phyloP scores from a whole-genome alignment of 2,797 vertebrate species.

The Macropodus opercularis region DNA sequence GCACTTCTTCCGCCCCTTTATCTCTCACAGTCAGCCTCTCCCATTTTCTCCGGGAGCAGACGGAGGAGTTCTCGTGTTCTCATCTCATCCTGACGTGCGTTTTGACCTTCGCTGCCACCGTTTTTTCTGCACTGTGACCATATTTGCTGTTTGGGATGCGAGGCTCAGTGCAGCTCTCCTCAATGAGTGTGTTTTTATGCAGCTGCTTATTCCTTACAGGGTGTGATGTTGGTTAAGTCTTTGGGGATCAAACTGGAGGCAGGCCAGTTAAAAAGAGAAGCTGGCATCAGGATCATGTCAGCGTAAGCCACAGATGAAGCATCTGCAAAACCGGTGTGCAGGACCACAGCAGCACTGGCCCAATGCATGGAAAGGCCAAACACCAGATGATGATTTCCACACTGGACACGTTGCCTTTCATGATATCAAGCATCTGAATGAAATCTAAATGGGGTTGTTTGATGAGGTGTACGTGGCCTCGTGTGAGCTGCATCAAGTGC shows the following conservation, averaged over 20 bases:
- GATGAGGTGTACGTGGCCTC: slow-evolving; percentile 21
- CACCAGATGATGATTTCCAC: background rate
- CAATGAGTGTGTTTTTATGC: slow-evolving; percentile 28
- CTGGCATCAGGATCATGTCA: slow-evolving; percentile 60
- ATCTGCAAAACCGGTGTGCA: too few relatives aligned
- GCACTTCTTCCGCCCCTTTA: slow-evolving; percentile 48
- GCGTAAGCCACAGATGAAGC: too few relatives aligned
- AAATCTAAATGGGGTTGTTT: slow-evolving; percentile 13
- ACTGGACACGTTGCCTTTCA: slow-evolving; percentile 38
- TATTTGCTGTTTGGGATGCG: slow-evolving; percentile 24
- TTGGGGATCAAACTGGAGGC: slow-evolving; percentile 43
- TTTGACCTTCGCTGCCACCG: slow-evolving; percentile 67
- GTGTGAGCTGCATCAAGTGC: slow-evolving; percentile 42
- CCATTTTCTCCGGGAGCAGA: slow-evolving; percentile 45
- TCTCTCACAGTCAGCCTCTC: slow-evolving; percentile 62
- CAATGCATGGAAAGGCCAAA: slow-evolving; percentile 3
- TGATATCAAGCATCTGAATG: slow-evolving; percentile 12
- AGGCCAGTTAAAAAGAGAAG: slow-evolving; percentile 51
- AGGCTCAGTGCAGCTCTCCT: slow-evolving; percentile 42
- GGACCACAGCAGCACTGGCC: too few relatives aligned
- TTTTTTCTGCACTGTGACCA: slow-evolving; percentile 31
- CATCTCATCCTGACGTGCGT: slow-evolving; percentile 33
- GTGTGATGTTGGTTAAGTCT: too few relatives aligned
- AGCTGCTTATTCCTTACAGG: slow-evolving; percentile 33
- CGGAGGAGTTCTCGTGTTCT: slow-evolving; percentile 28